Evolutionary conservation across 2,113 vertebrate genomes (phyloP).

Genomic region (Leiothrix lutea): DNA sequence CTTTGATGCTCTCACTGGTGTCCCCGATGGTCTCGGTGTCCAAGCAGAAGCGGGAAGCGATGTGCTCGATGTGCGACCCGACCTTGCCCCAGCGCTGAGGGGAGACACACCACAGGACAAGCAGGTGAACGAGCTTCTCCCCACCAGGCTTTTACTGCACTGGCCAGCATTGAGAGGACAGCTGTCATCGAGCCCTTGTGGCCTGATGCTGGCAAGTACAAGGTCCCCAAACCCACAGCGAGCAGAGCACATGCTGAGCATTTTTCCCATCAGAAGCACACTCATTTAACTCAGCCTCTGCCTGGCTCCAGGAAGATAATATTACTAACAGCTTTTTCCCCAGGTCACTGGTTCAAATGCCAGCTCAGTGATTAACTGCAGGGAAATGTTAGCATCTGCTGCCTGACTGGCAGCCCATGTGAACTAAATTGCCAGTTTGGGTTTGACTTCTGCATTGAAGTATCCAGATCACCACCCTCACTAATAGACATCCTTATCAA

Average conservation of each 20-base stretch:
- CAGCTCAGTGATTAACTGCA: conserved; percentile 30
- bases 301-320: not conserved
- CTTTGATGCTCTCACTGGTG: conserved; percentile 80
- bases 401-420: conserved; percentile 13
- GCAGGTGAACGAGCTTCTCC: not conserved
- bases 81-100: conserved; percentile 89
- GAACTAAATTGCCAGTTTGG: conserved; percentile 34
- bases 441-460: conserved; percentile 25
- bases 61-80: conserved; percentile 88
- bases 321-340: conserved; percentile 36
- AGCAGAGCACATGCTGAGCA: not conserved
- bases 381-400: conserved; percentile 13
- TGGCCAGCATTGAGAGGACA: not conserved
- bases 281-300: not conserved
- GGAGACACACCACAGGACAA: not conserved
- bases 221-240: not conserved
- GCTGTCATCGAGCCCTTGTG: not conserved
- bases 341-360: conserved; percentile 58
- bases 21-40: conserved; percentile 91
- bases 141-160: not conserved
- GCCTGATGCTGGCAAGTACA: not conserved
- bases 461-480: conserved; percentile 13
- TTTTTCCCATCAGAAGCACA: not conserved
- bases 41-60: conserved; percentile 89
- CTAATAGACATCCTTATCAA: conserved; percentile 45